Evolutionary conservation across 2,113 vertebrate genomes (phyloP).

Genomic region (Eulacestoma nigropectus): DNA sequence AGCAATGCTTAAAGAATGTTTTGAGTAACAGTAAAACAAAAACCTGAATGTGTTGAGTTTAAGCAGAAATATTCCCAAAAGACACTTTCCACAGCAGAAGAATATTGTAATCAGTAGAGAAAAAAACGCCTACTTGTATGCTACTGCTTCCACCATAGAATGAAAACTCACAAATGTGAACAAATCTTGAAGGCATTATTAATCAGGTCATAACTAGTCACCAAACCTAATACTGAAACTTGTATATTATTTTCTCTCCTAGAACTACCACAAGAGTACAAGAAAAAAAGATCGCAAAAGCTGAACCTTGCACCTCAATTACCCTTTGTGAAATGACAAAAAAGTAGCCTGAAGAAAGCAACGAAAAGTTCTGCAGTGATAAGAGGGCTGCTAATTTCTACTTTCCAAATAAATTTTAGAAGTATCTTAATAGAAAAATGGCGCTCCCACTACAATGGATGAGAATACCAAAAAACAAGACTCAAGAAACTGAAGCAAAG

Average conservation of each 20-base stretch:
- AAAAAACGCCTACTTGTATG: not conserved
- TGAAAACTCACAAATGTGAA: not conserved
- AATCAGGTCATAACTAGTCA: not conserved
- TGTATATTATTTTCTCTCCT: not conserved
- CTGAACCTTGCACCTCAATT: not conserved
- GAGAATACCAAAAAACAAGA: not conserved
- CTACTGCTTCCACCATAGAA: not conserved
- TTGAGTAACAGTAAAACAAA: not conserved
- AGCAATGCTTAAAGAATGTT: constrained; percentile 6
- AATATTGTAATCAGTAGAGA: not conserved
- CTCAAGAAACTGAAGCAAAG: not conserved
- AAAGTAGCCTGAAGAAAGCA: not conserved
- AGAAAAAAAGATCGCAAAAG: not conserved
- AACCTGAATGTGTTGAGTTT: not conserved
- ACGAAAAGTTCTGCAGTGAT: not conserved
- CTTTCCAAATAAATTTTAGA: not conserved
- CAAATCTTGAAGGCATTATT: not conserved
- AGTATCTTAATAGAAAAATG: not conserved
- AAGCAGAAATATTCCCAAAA: not conserved
- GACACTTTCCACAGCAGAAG: not conserved
- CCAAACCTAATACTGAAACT: not conserved
- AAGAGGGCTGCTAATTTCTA: not conserved
- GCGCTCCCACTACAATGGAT: not conserved
- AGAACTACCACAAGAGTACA: not conserved
- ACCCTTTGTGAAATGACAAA: not conserved